Base-by-base conservation (phyloP, 2,888 invertebrate species). In the Scaptomyza caliginosa region DNA sequence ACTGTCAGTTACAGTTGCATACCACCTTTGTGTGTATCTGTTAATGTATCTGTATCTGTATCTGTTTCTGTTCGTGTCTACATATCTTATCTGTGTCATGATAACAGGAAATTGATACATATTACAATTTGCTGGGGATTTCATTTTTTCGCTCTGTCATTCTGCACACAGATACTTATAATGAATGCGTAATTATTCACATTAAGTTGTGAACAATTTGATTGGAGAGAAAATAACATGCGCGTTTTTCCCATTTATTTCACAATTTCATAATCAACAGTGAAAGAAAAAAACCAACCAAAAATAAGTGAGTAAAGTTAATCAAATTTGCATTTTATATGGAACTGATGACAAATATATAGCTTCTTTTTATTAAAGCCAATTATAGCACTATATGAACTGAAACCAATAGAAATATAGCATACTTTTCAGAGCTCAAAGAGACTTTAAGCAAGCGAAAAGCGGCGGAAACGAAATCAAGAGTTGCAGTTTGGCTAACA, bases 241-340 rank as follows among this genome's bases (percentile, higher is more conserved):
- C 3, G 7, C 7, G 24, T 36, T 34, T 77, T 77, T 74, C 71
- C 56, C 13, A 40, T 40, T 40, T 36, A 48, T 60, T 66, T 56
- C 52, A 58, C 43, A 39, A 39, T 65, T 56, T 49, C 46, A 36
- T 34, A 58, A 36, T 17, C 17, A 26, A n/a, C 26, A 4, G 17
- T 52, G 13, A 11, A 26, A 21, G 30, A 45, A 17, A 16, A n/a
- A n/a, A n/a, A n/a, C n/a, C n/a, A n/a, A 28, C 1, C 21, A 42
- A 26, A 34, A 24, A 39, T n/a, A n/a, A 51, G 0, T 28, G 43
- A 11, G 7, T 28, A 23, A 59, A 39, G 32, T 24, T 24, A 8
- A 8, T 24, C 8, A 6, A 24, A 78, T 75, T 81, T 78, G 56
- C 73, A 75, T 69, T 68, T 60, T 63, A 73, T n/a, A 78, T 78